A percentile compares a stretch with the other conserved stretches of the same genome.
phyloP scores from a whole-genome alignment of 2,797 vertebrate species.

The Erethizon dorsatum region DNA sequence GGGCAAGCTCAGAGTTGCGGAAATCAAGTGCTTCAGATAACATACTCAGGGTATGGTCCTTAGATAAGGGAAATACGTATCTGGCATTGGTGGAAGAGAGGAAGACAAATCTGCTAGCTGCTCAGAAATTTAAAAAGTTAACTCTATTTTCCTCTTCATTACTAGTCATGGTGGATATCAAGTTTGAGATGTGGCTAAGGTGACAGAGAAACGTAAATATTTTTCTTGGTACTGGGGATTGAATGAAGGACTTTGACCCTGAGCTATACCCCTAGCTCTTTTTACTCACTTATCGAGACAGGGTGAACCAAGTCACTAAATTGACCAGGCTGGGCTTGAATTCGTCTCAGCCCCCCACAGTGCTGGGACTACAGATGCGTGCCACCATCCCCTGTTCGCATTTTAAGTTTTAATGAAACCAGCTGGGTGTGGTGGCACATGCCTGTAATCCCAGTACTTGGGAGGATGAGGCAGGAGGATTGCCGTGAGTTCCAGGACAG shows the following conservation, averaged over 20 bases:
- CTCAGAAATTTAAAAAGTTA: background rate
- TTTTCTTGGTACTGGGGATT: background rate
- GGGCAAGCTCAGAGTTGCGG: no score
- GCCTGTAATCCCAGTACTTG: no score
- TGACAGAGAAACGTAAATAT: background rate
- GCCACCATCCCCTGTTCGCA: background rate
- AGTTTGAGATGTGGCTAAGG: background rate
- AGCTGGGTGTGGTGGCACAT: background rate
- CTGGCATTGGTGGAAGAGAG: background rate
- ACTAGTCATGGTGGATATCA: background rate
- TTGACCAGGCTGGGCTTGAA: background rate
- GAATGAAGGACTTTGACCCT: background rate
- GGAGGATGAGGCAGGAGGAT: no score
- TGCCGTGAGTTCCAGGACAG: no score
- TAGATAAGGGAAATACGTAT: no score
- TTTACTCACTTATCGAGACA: background rate
- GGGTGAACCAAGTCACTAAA: background rate
- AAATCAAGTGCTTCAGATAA: background rate
- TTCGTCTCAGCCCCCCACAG: background rate
- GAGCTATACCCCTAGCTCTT: background rate
- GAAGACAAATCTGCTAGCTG: background rate
- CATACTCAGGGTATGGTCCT: background rate
- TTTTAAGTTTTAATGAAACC: background rate
- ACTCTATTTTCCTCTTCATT: background rate
- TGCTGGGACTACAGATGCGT: background rate